Evolutionary conservation across 2,797 vertebrate species (phyloP), one percentile per base, ranked within the genome.

Genomic region (Hydrocynus forskahlii): DNA sequence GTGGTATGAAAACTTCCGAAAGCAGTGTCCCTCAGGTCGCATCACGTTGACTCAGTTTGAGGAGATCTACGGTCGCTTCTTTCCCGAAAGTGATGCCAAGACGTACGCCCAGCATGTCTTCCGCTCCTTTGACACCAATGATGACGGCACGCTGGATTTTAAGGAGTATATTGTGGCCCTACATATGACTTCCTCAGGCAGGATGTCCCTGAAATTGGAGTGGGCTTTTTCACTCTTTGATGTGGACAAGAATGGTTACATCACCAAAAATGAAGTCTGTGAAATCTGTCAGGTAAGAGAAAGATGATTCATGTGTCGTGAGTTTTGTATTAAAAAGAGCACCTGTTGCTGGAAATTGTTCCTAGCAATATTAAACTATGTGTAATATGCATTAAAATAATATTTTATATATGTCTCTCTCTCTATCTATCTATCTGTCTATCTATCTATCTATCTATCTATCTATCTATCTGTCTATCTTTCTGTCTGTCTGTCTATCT

Each of bases 171-270:
- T 95, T 81, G 85, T 95, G 0, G 94, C 94, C 2, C 92, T 95
- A 54, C 94, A 95, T 88, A 91, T 95, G 92, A 95, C 94, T 0
- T 95, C 93, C 0, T 92, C 94, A 0, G 93, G 94, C 4, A 94
- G 91, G 85, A 94, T 89, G 75, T 86, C 80, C 1, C 87, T 89
- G 54, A 95, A 95, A 80, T 88, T 95, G 68, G 94, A 95, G 77
- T 95, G 94, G 94, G 93, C 92, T 45, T 95, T 95, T 87, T 93
- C 93, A 0, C 91, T 95, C 79, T 95, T 94, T 3, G 94, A 95
- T 4, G 92, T 94, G 25, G 94, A 95, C 90, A 93, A 92, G 84
- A 95, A 94, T 0, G 94, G 94, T 71, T 94, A 94, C 86, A 93
- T 95, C 89, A 93, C 92, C 86, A 95, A 94, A 86, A 71, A 91